A percentile compares a stretch with the other conserved stretches of the same genome.
phyloP scores from a whole-genome alignment of 2,113 vertebrate genomes.

The Pseudonaja textilis region DNA sequence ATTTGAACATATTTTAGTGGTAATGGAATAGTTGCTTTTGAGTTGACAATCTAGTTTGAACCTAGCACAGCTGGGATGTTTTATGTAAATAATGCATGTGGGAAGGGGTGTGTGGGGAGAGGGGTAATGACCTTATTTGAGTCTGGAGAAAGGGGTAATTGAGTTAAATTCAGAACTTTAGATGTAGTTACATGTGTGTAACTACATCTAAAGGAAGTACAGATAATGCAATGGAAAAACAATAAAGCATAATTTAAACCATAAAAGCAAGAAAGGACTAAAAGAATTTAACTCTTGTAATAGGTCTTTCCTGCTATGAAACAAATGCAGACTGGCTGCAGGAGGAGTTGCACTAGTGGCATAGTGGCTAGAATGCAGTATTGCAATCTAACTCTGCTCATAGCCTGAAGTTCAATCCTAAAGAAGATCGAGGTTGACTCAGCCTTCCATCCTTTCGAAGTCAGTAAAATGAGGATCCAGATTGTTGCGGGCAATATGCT shows the following conservation, averaged over 20 bases:
- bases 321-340: background rate
- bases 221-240: background rate
- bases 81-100: too few relatives aligned
- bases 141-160: background rate
- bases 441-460: background rate
- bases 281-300: background rate
- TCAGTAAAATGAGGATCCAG: background rate
- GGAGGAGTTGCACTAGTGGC: background rate
- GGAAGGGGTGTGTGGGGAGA: too few relatives aligned
- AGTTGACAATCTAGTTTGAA: background rate
- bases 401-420: too few relatives aligned
- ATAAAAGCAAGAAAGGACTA: background rate
- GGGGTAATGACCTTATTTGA: background rate
- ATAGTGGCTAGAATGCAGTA: too few relatives aligned
- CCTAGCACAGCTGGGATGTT: background rate
- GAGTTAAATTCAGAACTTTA: background rate
- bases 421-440: background rate
- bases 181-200: background rate
- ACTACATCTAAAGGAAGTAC: background rate
- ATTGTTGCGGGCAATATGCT: background rate
- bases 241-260: background rate
- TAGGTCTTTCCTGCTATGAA: background rate
- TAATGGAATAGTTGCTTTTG: background rate
- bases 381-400: too few relatives aligned
- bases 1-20: background rate